A percentile compares a stretch with the other conserved stretches of the same genome.
Conservation (phyloP, 2,888 invertebrate genomes). For the Xestia c-nigrum region DNA sequence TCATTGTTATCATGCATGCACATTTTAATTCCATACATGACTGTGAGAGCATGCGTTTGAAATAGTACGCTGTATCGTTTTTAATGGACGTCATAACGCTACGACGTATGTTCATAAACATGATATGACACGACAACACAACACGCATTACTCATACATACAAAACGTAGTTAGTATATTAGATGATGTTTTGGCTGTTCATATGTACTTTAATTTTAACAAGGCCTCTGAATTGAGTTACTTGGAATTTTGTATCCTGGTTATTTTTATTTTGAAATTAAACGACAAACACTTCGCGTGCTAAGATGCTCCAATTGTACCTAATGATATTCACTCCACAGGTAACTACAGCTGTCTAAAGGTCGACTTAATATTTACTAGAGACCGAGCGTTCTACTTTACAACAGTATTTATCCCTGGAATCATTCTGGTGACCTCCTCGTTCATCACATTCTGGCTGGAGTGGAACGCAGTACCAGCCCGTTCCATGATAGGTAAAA, state of each 20-base stretch:
- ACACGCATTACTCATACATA: conserved; percentile 90
- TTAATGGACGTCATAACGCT: conserved; percentile 74
- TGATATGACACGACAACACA: conserved; percentile 87
- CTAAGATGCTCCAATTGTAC: conserved; percentile 76
- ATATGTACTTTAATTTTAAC: conserved; percentile 80
- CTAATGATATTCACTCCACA: conserved; percentile 88
- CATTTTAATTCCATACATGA: conserved; percentile 70
- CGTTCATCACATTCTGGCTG: conserved; percentile 97
- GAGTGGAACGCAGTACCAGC: conserved; percentile 98
- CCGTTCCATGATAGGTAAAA: conserved; percentile 96
- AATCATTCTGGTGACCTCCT: conserved; percentile 96
- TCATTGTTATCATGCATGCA: conserved; percentile 80
- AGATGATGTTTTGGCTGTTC: conserved; percentile 77
- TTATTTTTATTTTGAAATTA: conserved; percentile 71
- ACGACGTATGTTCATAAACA: conserved; percentile 77
- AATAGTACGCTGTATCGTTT: conserved; percentile 75
- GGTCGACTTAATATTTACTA: conserved; percentile 96
- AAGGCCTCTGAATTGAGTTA: conserved; percentile 91
- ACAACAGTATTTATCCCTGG: conserved; percentile 97
- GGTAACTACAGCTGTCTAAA: conserved; percentile 97
- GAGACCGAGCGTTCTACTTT: conserved; percentile 97
- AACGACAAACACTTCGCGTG: conserved; percentile 58
- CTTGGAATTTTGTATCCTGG: conserved; percentile 85
- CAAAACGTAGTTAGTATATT: conserved; percentile 82
- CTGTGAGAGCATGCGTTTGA: conserved; percentile 76